phyloP scores from a whole-genome alignment of 2,113 vertebrate species.

The Notothenia rossii region DNA sequence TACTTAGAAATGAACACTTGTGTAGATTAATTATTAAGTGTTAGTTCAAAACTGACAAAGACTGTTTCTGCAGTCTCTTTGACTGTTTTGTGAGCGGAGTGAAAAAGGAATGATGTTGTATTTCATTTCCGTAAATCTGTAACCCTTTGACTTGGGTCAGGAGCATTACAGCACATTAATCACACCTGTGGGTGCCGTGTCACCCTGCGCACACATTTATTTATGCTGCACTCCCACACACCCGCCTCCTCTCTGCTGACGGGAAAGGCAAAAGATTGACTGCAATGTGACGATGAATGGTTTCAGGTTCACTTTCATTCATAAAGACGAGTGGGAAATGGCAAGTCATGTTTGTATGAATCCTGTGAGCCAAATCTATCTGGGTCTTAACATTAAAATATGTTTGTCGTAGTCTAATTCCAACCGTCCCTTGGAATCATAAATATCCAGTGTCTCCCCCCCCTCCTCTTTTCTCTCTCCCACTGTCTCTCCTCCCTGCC shows the following conservation, averaged over 20 bases:
- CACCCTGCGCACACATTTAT: neutral
- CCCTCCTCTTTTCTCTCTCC: slow-evolving; percentile 56
- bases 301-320: neutral
- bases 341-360: neutral
- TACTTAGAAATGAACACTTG: too few relatives aligned
- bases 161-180: neutral
- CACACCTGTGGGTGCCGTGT: neutral
- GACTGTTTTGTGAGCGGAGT: neutral
- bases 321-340: neutral
- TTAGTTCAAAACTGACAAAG: neutral
- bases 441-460: slow-evolving; percentile 29
- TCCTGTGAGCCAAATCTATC: neutral
- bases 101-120: neutral
- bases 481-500: slow-evolving; percentile 59
- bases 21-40: too few relatives aligned
- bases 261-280: neutral
- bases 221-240: neutral
- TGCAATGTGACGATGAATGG: neutral
- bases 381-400: neutral
- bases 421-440: neutral
- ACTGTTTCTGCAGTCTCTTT: rapidly evolving
- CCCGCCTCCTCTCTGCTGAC: neutral
- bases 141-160: neutral
- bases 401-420: neutral
- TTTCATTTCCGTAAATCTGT: neutral